These are phyloP conservation scores for Azemiops feae DNA, from an alignment of 2,113 vertebrate genomes.

Conservation along the genomic window DNA sequence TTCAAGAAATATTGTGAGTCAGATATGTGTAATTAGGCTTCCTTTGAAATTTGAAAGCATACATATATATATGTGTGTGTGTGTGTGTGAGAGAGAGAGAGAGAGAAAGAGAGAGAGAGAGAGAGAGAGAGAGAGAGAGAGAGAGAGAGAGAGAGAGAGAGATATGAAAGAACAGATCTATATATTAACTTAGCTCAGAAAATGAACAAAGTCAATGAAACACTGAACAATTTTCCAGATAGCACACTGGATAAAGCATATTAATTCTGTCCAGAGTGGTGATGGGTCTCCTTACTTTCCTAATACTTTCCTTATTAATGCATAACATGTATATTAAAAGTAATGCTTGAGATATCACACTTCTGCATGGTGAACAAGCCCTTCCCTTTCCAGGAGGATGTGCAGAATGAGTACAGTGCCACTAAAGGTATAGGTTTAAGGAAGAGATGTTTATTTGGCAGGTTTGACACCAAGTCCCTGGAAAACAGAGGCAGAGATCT, in stretches of 20 bases:
- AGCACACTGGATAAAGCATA: no score
- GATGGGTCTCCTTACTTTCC: no score
- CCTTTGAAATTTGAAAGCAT: slow-evolving; percentile 65
- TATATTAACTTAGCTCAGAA: no score
- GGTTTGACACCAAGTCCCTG: neutral
- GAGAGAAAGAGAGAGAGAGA: no score
- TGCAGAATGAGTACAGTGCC: neutral
- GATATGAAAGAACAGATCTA: no score
- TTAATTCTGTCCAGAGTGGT: no score
- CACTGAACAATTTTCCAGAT: no score
- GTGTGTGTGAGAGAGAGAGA: no score
- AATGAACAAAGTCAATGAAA: no score
- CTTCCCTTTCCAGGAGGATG: neutral
- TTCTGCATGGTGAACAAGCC: neutral
- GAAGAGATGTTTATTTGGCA: neutral
- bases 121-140: no score
- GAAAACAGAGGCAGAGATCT: neutral
- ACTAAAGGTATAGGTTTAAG: accelerated
- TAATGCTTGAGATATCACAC: neutral
- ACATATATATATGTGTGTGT: neutral
- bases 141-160: no score
- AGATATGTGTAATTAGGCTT: slow-evolving; percentile 64
- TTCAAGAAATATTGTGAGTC: slow-evolving; percentile 67
- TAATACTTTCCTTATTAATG: no score
- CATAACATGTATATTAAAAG: neutral